These are phyloP conservation scores for Aythya baeri DNA, from an alignment of 2,113 vertebrate genomes.

Conservation along the genomic window DNA sequence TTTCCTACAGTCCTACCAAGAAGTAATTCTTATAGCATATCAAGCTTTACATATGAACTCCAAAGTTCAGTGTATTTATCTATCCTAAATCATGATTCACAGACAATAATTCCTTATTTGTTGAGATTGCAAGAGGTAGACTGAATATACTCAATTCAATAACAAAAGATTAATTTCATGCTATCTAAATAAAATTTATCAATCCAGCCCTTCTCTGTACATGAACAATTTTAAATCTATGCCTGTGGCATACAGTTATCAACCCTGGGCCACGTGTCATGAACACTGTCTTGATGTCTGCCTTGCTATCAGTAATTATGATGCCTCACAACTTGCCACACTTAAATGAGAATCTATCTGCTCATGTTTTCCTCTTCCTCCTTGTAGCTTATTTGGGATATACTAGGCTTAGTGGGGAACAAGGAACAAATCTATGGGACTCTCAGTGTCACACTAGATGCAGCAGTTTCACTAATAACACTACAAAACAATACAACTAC, in stretches of 20 bases:
- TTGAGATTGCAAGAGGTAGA: background rate
- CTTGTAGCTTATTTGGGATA: background rate
- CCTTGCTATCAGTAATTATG: constrained; percentile 12
- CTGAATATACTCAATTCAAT: constrained; percentile 38
- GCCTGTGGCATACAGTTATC: background rate
- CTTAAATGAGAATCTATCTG: background rate
- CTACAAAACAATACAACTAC: background rate
- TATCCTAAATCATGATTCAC: background rate
- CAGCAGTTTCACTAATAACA: background rate
- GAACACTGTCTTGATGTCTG: background rate
- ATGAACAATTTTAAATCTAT: constrained; percentile 41
- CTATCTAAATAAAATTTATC: constrained; percentile 45
- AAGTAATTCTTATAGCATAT: background rate
- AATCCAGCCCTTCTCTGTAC: constrained; percentile 34
- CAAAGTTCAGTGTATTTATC: background rate
- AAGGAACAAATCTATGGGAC: background rate
- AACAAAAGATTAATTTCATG: constrained; percentile 16
- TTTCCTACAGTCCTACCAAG: background rate
- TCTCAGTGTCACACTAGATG: background rate
- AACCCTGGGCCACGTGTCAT: background rate
- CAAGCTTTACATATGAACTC: background rate
- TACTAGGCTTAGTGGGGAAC: background rate
- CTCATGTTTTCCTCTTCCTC: background rate
- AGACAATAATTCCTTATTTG: background rate
- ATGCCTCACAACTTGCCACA: background rate